A percentile compares a stretch with the other conserved stretches of the same genome.
phyloP scores from a whole-genome alignment of 2,113 vertebrate species.

The Jacana jacana region DNA sequence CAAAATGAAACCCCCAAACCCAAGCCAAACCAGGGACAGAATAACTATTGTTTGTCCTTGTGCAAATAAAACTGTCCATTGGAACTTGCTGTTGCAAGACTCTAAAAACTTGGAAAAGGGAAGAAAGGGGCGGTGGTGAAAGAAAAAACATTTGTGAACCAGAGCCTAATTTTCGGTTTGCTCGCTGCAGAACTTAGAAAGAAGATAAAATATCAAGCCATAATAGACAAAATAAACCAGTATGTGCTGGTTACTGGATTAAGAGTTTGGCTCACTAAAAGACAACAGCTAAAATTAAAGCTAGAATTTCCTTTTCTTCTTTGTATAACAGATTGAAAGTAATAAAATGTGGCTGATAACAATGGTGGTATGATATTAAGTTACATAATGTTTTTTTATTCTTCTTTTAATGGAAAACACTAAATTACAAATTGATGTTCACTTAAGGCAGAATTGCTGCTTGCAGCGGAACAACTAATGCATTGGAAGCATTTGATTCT shows the following conservation, averaged over 20 bases:
- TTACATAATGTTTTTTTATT: not conserved
- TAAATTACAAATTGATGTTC: not conserved
- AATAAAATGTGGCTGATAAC: not conserved
- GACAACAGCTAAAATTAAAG: not conserved
- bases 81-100: not conserved
- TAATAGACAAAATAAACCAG: not conserved
- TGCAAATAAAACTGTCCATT: not conserved
- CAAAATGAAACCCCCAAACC: not conserved
- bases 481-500: not conserved
- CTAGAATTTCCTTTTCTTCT: not conserved
- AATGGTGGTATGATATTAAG: not conserved
- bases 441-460: not conserved
- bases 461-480: not conserved
- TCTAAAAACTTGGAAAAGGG: not conserved
- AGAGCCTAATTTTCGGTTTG: not conserved
- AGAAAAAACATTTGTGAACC: not conserved
- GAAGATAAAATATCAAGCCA: not conserved
- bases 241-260: not conserved
- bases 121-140: fast-evolving
- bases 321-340: not conserved
- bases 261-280: not conserved
- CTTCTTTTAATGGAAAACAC: not conserved
- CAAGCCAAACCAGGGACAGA: not conserved
- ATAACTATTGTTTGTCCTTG: not conserved
- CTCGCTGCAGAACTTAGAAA: not conserved